Percentiles rank a stretch among this genome's conserved stretches.
These are phyloP conservation scores for Lithophane leautieri DNA, from an alignment of 2,888 invertebrate species.

Conservation along the genomic window DNA sequence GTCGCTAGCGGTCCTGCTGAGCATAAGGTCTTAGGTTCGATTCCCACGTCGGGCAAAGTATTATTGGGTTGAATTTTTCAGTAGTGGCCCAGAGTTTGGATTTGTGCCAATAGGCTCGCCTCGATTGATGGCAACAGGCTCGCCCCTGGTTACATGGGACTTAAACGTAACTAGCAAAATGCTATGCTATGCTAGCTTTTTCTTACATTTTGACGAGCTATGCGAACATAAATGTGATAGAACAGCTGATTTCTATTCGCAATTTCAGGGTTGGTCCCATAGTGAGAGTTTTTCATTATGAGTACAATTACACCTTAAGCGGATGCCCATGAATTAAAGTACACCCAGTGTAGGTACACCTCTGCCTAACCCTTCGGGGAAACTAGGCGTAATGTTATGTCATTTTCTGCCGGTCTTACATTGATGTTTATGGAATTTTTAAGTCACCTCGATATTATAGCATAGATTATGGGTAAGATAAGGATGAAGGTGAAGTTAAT, in stretches of 20 bases:
- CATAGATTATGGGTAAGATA: slow-evolving; percentile 49
- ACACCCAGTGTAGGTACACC: neutral
- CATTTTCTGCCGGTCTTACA: slow-evolving; percentile 68
- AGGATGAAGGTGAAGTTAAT: slow-evolving; percentile 50
- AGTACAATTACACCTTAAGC: no score
- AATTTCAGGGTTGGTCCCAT: no score
- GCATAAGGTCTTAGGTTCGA: neutral
- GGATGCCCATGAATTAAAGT: no score
- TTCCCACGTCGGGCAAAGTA: neutral
- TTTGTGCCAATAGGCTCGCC: neutral
- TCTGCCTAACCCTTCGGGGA: no score
- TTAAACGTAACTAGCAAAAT: neutral
- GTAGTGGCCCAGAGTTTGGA: neutral
- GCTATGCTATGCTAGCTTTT: no score
- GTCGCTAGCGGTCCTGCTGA: fast-evolving
- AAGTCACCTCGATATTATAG: slow-evolving; percentile 27
- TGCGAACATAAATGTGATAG: no score
- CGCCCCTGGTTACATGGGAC: no score
- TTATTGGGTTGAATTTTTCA: neutral
- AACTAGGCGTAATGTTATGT: slow-evolving; percentile 37
- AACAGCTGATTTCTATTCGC: no score
- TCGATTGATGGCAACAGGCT: no score
- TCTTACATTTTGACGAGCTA: no score
- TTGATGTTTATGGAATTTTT: slow-evolving; percentile 52
- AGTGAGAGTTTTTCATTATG: no score